Evolutionary conservation across 92 coral and sea anemone genomes (phyloP), one percentile per base, ranked within the genome.

Genomic region (Isaurus tuberculatus): DNA sequence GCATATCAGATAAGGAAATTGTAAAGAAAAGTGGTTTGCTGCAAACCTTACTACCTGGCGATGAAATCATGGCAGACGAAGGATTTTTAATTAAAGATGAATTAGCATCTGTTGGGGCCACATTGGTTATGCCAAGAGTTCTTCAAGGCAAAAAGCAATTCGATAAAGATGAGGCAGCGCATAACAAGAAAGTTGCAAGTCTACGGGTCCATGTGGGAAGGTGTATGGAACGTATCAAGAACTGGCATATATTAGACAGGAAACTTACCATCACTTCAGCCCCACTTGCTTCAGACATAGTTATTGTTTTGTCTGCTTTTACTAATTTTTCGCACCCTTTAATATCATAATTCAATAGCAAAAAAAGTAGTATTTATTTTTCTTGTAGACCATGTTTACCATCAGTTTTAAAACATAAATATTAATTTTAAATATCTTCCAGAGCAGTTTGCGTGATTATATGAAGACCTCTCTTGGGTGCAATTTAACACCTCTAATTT

Each of bases 201-300:
- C 72, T 80, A 67, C 33, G 92, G 65, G 79, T 86, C 63, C 90
- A 86, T 85, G 92, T 89, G 22, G 92, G 87, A 69, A 74, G 92
- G 48, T 86, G 61, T 26, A 90, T 87, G 93, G 93, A 87, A 72
- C 83, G 91, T 42, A 78, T 89, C 13, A 89, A 87, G 74, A 90
- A 90, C 91, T 90, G 91, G 93, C 93, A 90, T 77, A 88, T 87
- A 57, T 75, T 87, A 60, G 93, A 90, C 84, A 73, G 83, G 55
- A 88, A 82, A 69, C 37, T 89, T 70, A 81, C 93, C 73, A 75
- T 87, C 23, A 72, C 91, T 79, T 80, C 72, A 74, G 86, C 79
- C 30, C 83, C 75, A 44, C 51, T 72, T 80, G 84, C 92, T 68
- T 75, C 88, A 79, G 92, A 86, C 72, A 86, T 89, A 53, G 66